phyloP scores from a whole-genome alignment of 2,113 vertebrate species.

The Emydura subglobosa region DNA sequence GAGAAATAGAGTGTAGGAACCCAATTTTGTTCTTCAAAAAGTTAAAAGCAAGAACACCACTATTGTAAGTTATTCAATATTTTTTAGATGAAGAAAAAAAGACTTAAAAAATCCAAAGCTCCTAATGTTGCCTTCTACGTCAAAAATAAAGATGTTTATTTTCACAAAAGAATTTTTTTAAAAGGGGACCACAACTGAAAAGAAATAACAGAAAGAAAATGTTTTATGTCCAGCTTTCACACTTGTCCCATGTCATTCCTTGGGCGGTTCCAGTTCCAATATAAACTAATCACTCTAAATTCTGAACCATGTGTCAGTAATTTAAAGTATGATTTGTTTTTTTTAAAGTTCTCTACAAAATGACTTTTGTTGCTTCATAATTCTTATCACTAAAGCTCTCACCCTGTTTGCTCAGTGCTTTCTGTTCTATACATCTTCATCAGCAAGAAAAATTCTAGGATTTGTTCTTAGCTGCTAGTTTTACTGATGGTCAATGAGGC shows the following conservation, averaged over 20 bases:
- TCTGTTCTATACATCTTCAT: background rate
- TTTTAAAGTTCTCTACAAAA: background rate
- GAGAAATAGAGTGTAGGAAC: background rate
- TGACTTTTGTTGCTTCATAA: background rate
- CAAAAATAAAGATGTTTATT: conserved; percentile 60
- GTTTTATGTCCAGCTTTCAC: background rate
- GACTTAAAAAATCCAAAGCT: conserved; percentile 51
- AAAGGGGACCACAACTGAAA: no score
- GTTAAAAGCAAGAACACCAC: background rate
- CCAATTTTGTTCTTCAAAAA: background rate
- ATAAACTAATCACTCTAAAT: background rate
- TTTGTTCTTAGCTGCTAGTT: background rate
- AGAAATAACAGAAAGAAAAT: conserved; percentile 27
- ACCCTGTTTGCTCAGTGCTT: background rate
- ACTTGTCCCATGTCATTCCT: background rate
- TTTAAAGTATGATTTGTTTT: background rate
- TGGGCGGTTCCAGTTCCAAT: background rate
- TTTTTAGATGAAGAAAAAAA: conserved; percentile 36
- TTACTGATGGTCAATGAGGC: background rate
- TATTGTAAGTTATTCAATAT: conserved; percentile 46
- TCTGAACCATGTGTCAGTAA: background rate
- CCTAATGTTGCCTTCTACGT: conserved; percentile 47
- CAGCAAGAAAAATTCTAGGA: rapidly evolving
- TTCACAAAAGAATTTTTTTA: conserved; percentile 28
- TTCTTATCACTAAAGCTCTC: rapidly evolving